Percentiles rank a stretch among this genome's conserved stretches.
Conservation (phyloP, 2,797 vertebrate genomes). For the Fringilla coelebs region DNA sequence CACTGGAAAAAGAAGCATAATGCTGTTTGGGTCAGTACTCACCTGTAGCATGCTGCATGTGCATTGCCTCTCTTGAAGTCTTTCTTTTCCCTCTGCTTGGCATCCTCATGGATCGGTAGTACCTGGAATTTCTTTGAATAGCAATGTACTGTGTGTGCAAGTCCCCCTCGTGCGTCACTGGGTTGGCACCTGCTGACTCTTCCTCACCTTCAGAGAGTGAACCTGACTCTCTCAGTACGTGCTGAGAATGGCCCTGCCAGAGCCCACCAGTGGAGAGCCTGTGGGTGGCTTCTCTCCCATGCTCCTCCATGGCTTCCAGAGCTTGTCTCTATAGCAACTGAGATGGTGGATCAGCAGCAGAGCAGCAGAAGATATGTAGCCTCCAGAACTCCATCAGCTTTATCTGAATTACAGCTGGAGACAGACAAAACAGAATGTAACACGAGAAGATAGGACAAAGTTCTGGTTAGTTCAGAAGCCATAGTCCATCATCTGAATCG, state of each 20-base stretch:
- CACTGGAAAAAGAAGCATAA: background rate
- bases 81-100: slow-evolving; percentile 31
- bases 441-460: background rate
- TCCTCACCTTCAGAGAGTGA: slow-evolving; percentile 38
- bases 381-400: slow-evolving; percentile 6
- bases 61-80: background rate
- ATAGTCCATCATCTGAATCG: background rate
- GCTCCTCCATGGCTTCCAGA: slow-evolving; percentile 27
- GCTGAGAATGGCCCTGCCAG: background rate
- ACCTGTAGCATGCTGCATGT: slow-evolving; percentile 37
- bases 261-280: background rate
- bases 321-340: slow-evolving; percentile 66
- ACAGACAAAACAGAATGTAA: background rate
- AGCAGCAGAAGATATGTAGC: background rate
- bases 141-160: background rate
- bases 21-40: slow-evolving; percentile 17
- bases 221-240: background rate
- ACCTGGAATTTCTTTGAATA: slow-evolving; percentile 76
- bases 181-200: background rate
- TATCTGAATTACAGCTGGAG: slow-evolving; percentile 5
- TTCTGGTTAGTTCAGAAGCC: slow-evolving; percentile 8
- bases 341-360: background rate
- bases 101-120: slow-evolving; percentile 71
- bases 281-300: background rate
- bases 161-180: background rate